Evolutionary conservation across 2,888 invertebrate genomes (phyloP), one percentile per base, ranked within the genome.

Genomic region (Antheraea assamensis): DNA sequence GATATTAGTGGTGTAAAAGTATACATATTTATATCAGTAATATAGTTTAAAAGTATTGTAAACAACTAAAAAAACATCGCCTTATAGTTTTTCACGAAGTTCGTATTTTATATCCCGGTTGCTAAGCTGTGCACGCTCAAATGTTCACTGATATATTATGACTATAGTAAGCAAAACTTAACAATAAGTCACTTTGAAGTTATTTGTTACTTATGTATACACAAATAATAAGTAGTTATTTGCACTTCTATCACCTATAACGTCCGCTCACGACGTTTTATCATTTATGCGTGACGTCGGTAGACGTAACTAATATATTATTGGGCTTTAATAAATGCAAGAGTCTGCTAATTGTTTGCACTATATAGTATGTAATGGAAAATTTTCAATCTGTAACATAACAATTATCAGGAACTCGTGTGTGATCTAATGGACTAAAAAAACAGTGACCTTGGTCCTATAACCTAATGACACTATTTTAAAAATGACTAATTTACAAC

Each of bases 241-340:
- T 13, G 52, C 74, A 61, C 70, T 70, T 70, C 71, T 71, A 24
- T 72, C 74, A 74, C 42, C 31, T 72, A 31, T 49, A 27, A 73
- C 73, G 73, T 68, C 66, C 55, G n/a, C 27, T 68, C 70, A 73
- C 68, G 73, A 73, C 3, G 27, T 30, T 66, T 21, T 42, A n/a
- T 61, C 27, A 17, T 17, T 13, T 61, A 27, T 61, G 24, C 27
- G 15, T 61, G 24, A 61, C 27, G 24, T 42, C 17, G 7, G 30
- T 64, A 64, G 15, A 64, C 61, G 30, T 30, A 27, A 64, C 3
- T 64, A 30, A 42, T 42, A 42, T 64, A 30, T 30, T 30, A 30
- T 30, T 30, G 30, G 30, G 17, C 0, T 30, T 2, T 30, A 19
- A 27, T 61, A 27, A 58, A 10, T 61, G 15, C 10, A 27, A 27